Conservation (phyloP, 2,888 invertebrate genomes). For the Anagyrus pseudococci region DNA sequence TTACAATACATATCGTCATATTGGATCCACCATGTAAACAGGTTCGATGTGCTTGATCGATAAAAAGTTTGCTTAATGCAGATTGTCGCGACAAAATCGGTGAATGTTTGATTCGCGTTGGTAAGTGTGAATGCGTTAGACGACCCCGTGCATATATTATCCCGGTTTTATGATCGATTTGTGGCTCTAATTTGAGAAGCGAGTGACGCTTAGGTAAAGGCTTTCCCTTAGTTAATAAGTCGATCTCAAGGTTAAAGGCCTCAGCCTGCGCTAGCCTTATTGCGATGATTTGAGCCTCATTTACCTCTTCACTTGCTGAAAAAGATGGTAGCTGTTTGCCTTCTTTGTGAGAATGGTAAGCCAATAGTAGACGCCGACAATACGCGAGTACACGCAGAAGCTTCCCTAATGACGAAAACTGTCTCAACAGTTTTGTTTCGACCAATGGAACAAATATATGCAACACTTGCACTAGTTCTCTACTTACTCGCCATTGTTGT, state of each 20-base stretch:
- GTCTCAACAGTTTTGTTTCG: slow-evolving; percentile 22
- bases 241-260: background rate
- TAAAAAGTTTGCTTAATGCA: background rate
- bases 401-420: slow-evolving; percentile 16
- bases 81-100: background rate
- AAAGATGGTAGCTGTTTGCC: background rate
- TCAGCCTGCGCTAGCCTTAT: background rate
- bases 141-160: background rate
- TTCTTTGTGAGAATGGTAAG: background rate
- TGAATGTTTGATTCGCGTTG: background rate
- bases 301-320: background rate
- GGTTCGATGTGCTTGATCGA: background rate
- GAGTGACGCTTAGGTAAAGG: background rate
- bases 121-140: background rate
- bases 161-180: background rate
- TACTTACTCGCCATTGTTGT: slow-evolving; percentile 15
- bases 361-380: slow-evolving; percentile 7
- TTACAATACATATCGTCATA: background rate
- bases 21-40: background rate
- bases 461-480: background rate
- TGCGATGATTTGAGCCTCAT: background rate
- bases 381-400: slow-evolving; percentile 22
- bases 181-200: background rate
- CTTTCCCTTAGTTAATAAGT: background rate
- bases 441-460: too few species aligned